Percentiles rank a stretch among this genome's conserved stretches.
Evolutionary conservation across 2,113 vertebrate genomes (phyloP).

Genomic region (Tauraco erythrolophus): DNA sequence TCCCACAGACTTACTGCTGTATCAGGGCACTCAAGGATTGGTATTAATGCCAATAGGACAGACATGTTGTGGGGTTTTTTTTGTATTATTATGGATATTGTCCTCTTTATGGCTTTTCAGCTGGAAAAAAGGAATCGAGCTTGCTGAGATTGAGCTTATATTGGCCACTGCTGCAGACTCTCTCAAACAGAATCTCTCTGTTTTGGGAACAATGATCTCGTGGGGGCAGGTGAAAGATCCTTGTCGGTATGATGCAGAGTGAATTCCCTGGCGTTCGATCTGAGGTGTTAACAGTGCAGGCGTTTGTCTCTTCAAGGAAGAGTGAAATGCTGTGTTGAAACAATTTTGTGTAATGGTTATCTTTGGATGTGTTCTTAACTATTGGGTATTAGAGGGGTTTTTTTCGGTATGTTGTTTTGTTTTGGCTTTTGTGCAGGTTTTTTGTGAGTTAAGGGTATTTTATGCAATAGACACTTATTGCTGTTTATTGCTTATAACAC

Average conservation of each 20-base stretch:
- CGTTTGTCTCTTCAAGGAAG: neutral
- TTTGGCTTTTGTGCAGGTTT: too few species aligned
- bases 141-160: neutral
- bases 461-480: neutral
- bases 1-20: neutral
- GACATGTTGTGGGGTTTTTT: accelerated
- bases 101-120: neutral
- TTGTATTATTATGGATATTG: neutral
- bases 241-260: neutral
- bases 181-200: neutral
- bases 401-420: accelerated
- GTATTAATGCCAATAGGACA: neutral
- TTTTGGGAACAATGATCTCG: neutral
- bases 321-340: neutral
- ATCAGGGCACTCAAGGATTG: too few species aligned
- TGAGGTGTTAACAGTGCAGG: neutral
- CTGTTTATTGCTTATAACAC: neutral
- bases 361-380: neutral
- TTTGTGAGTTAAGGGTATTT: neutral
- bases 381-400: neutral
- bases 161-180: neutral
- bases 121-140: neutral
- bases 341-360: neutral
- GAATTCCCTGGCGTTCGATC: neutral
- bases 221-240: neutral